These are phyloP conservation scores for Rhingia rostrata DNA, from an alignment of 2,888 invertebrate species.

Conservation along the genomic window DNA sequence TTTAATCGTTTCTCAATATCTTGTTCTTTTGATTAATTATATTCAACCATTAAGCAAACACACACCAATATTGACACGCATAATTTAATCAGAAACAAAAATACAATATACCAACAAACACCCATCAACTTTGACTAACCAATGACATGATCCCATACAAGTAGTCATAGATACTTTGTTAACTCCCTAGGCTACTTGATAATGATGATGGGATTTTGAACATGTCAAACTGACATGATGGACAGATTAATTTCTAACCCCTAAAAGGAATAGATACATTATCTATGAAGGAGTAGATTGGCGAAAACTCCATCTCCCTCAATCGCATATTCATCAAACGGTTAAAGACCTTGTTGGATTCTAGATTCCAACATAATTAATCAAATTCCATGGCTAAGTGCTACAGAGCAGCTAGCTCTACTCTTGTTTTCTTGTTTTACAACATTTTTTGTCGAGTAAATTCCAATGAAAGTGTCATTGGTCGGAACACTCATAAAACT, in stretches of 20 bases:
- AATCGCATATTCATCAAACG: conserved; percentile 25
- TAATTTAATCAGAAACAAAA: conserved; percentile 8
- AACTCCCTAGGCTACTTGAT: conserved; percentile 4
- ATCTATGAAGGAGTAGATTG: neutral
- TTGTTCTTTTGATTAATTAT: conserved; percentile 24
- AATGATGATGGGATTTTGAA: neutral
- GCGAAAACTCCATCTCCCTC: neutral
- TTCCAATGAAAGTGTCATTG: neutral
- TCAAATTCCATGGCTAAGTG: neutral
- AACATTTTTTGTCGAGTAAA: neutral
- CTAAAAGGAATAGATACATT: neutral
- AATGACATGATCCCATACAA: neutral
- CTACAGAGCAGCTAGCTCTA: neutral
- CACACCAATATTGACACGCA: conserved; percentile 6
- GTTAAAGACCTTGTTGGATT: conserved; percentile 11
- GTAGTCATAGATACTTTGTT: neutral
- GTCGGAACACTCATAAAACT: neutral
- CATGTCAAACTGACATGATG: conserved; percentile 5
- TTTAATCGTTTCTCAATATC: conserved; percentile 2
- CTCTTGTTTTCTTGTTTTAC: neutral
- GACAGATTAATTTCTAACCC: neutral
- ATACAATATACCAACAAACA: neutral
- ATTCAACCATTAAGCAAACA: neutral
- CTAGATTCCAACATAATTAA: conserved; percentile 3
- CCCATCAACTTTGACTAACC: neutral